phyloP scores from a whole-genome alignment of 2,888 invertebrate genomes.

The Diarsia mendica region DNA sequence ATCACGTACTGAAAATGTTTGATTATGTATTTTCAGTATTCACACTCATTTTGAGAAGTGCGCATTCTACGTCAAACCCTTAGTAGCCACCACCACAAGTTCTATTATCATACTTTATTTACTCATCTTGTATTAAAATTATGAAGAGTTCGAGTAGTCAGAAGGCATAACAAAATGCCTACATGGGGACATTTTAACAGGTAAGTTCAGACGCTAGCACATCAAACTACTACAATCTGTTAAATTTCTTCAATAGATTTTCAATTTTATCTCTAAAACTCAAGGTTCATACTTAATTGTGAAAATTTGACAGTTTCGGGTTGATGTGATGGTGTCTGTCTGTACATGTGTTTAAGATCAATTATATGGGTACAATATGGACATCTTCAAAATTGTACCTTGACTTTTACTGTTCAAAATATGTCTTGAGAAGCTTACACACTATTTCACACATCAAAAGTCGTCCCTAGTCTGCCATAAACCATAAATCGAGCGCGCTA shows the following conservation, averaged over 20 bases:
- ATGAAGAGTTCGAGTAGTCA: neutral
- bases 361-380: neutral
- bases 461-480: neutral
- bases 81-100: neutral
- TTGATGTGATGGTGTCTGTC: too few species aligned
- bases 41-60: too few species aligned
- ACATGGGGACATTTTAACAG: neutral
- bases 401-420: neutral
- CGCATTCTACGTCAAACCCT: too few species aligned
- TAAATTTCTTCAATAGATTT: too few species aligned
- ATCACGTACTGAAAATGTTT: too few species aligned
- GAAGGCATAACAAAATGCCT: neutral
- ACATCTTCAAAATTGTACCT: neutral
- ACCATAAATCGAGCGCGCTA: neutral
- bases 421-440: constrained; percentile 4
- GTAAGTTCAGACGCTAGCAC: neutral
- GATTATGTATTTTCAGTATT: too few species aligned
- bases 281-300: too few species aligned
- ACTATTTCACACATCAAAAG: constrained; percentile 4
- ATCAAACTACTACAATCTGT: too few species aligned
- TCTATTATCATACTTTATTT: neutral
- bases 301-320: too few species aligned
- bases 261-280: too few species aligned
- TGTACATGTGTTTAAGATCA: neutral
- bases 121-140: neutral